Percentiles rank a stretch among this genome's conserved stretches.
phyloP scores from a whole-genome alignment of 2,797 vertebrate genomes.

The Cirrhinus molitorella region DNA sequence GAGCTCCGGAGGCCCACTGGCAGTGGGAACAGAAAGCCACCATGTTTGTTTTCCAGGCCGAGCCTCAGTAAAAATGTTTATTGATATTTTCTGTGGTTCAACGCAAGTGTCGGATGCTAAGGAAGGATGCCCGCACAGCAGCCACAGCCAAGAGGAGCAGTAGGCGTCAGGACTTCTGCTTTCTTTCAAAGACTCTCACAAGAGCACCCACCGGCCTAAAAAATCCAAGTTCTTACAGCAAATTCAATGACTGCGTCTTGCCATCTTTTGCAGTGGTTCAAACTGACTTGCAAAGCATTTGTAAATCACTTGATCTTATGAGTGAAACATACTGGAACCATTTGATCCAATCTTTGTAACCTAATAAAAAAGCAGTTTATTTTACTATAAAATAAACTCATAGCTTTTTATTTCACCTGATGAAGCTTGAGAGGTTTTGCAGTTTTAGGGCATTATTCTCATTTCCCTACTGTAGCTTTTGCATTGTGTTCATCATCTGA shows the following conservation, averaged over 20 bases:
- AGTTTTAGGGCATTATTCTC: not conserved
- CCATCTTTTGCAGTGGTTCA: not conserved
- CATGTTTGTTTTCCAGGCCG: conserved; percentile 73
- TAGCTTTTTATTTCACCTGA: not conserved
- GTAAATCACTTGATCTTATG: not conserved
- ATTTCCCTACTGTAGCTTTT: not conserved
- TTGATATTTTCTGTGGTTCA: conserved; percentile 79
- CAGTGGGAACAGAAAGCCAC: conserved; percentile 63
- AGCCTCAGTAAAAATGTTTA: conserved; percentile 75
- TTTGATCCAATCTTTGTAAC: not conserved
- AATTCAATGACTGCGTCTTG: not conserved
- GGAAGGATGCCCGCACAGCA: conserved; percentile 73
- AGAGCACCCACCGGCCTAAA: conserved; percentile 18
- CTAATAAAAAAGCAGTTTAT: not conserved
- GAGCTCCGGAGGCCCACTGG: conserved; percentile 63
- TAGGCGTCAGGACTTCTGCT: conserved; percentile 53
- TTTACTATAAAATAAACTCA: not conserved
- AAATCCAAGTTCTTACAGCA: not conserved
- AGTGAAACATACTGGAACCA: not conserved
- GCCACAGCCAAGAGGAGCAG: conserved; percentile 70
- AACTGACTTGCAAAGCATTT: conserved; percentile 8
- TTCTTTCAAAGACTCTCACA: conserved; percentile 54
- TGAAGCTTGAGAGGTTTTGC: not conserved
- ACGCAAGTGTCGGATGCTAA: conserved; percentile 61
- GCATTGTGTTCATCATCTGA: not conserved